Conservation (phyloP, 2,888 invertebrate species). For the Drosophila longiperda region DNA sequence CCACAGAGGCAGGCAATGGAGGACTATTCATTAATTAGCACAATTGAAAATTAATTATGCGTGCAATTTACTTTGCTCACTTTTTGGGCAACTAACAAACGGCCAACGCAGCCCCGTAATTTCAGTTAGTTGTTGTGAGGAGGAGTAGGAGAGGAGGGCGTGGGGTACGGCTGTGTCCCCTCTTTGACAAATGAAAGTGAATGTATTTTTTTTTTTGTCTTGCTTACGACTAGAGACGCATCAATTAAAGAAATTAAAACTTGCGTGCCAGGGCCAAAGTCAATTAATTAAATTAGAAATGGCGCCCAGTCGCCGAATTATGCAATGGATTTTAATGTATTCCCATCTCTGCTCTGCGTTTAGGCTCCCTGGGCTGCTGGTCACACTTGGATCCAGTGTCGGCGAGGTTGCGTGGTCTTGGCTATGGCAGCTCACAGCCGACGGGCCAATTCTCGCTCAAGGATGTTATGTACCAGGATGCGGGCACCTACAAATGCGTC, state of each 20-base stretch:
- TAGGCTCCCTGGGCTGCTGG: conserved; percentile 88
- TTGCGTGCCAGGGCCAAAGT: conserved; percentile 61
- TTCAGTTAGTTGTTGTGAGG: background rate
- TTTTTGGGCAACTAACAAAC: conserved; percentile 50
- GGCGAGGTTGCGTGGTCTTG: conserved; percentile 86
- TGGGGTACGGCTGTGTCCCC: background rate
- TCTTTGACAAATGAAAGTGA: conserved; percentile 41
- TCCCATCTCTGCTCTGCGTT: conserved; percentile 8
- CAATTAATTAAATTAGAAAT: conserved; percentile 81
- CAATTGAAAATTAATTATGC: conserved; percentile 83
- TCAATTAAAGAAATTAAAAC: conserved; percentile 83
- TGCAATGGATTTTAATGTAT: conserved; percentile 42
- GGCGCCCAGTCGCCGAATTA: conserved; percentile 48
- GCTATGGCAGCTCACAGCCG: conserved; percentile 86
- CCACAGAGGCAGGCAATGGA: conserved; percentile 15
- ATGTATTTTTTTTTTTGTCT: conserved; percentile 29
- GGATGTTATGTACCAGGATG: conserved; percentile 91
- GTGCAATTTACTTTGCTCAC: conserved; percentile 81
- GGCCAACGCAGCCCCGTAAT: conserved; percentile 25
- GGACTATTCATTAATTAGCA: conserved; percentile 77
- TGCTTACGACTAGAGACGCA: conserved; percentile 56
- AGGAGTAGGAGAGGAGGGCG: background rate
- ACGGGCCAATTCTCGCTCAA: conserved; percentile 89
- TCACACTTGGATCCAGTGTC: conserved; percentile 86
- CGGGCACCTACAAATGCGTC: conserved; percentile 91